Evolutionary conservation across 2,888 invertebrate species (phyloP).

Genomic region (Erpobdella octoculata): DNA sequence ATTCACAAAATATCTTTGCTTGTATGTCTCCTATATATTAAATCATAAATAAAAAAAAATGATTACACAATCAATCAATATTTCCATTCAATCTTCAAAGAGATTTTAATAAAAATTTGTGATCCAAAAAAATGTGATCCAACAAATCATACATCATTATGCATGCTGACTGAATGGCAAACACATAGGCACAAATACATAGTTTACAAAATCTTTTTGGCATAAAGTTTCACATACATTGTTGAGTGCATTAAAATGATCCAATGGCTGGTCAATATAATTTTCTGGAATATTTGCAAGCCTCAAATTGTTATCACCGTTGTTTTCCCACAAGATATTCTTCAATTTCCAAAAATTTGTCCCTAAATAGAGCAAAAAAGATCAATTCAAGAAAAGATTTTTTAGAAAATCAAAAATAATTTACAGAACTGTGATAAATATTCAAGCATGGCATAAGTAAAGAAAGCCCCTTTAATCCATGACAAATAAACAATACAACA

Average conservation of each 20-base stretch:
- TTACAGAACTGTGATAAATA: too few species aligned
- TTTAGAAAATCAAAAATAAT: too few species aligned
- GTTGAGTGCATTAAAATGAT: conserved; percentile 40
- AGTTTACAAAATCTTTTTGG: neutral
- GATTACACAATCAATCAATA: neutral
- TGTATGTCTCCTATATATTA: conserved; percentile 37
- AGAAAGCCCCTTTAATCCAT: too few species aligned
- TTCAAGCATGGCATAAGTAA: too few species aligned
- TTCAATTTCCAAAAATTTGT: conserved; percentile 17
- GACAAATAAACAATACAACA: too few species aligned
- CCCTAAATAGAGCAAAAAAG: neutral
- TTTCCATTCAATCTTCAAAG: neutral
- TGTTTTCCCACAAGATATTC: neutral
- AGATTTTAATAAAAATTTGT: too few species aligned
- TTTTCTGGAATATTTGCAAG: neutral
- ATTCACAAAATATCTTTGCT: conserved; percentile 41
- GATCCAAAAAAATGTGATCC: neutral
- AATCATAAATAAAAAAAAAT: neutral
- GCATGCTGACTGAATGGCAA: too few species aligned
- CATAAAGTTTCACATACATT: conserved; percentile 28
- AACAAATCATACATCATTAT: too few species aligned
- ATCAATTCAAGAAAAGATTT: too few species aligned
- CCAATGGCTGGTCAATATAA: conserved; percentile 40
- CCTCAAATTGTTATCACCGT: neutral
- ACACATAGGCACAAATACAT: neutral